Conservation (phyloP, 2,797 vertebrate genomes). For the Chlorospingus flavigularis region DNA sequence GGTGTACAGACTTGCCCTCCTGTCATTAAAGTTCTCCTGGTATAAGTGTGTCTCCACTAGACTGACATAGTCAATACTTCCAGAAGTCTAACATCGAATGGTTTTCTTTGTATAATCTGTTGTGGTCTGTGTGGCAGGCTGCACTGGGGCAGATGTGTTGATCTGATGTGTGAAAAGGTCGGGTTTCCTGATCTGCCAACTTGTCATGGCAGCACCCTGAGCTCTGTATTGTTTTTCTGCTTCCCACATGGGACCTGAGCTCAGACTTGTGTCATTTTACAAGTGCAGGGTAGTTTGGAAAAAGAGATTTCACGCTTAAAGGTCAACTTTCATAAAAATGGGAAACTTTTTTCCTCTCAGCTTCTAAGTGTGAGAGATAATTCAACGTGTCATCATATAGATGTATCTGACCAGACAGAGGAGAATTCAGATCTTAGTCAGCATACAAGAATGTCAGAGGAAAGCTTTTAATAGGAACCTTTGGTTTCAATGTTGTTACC, state of each 20-base stretch:
- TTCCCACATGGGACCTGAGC: rapidly evolving
- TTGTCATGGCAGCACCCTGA: rapidly evolving
- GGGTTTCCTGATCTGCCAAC: neutral
- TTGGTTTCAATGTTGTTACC: neutral
- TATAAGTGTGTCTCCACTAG: neutral
- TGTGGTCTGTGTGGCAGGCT: neutral
- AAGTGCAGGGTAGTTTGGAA: neutral
- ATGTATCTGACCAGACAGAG: neutral
- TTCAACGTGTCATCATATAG: neutral
- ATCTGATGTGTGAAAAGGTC: rapidly evolving
- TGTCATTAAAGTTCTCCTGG: neutral
- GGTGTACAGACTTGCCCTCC: neutral
- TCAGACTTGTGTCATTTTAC: rapidly evolving
- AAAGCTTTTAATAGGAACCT: neutral
- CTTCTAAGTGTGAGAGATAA: neutral
- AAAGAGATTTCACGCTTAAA: neutral
- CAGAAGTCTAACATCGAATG: rapidly evolving
- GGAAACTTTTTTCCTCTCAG: neutral
- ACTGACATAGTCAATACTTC: neutral
- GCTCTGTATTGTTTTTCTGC: neutral
- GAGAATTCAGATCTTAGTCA: neutral
- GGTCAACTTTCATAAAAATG: neutral
- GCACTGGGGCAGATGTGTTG: neutral
- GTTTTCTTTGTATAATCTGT: neutral
- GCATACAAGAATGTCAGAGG: neutral